Conservation (phyloP, 2,113 vertebrate species). For the Rhineura floridana region DNA sequence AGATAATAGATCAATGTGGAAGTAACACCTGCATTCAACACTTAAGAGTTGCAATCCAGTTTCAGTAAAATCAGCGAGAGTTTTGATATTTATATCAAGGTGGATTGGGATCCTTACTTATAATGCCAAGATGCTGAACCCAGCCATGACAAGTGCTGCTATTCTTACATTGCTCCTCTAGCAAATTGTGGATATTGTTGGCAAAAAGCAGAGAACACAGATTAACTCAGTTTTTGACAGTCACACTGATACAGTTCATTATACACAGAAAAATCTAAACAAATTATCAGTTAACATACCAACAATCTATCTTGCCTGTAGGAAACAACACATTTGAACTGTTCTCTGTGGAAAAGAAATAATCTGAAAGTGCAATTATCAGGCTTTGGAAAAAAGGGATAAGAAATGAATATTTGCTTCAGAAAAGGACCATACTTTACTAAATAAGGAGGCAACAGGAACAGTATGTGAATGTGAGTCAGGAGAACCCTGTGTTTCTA, state of each 20-base stretch:
- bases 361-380: slow-evolving; percentile 12
- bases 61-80: not conserved
- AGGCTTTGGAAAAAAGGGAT: slow-evolving; percentile 31
- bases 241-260: not conserved
- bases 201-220: not conserved
- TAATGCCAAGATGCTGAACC: not conserved
- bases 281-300: not conserved
- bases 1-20: not conserved
- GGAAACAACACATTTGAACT: not conserved
- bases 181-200: not conserved
- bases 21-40: not conserved
- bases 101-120: not conserved
- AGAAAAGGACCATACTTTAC: slow-evolving; percentile 30
- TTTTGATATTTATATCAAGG: not conserved
- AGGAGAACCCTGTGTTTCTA: slow-evolving; percentile 57
- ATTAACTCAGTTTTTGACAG: not conserved
- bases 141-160: not conserved
- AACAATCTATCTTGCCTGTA: not conserved
- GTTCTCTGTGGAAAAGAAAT: slow-evolving; percentile 5
- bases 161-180: not conserved
- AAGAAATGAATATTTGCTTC: slow-evolving; percentile 13
- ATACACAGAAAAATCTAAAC: not conserved
- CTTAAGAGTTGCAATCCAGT: not conserved
- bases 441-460: slow-evolving; percentile 43
- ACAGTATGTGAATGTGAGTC: slow-evolving; percentile 20